Evolutionary conservation across 2,888 invertebrate species (phyloP), one percentile per base, ranked within the genome.

Genomic region (Spilosoma lubricipeda): DNA sequence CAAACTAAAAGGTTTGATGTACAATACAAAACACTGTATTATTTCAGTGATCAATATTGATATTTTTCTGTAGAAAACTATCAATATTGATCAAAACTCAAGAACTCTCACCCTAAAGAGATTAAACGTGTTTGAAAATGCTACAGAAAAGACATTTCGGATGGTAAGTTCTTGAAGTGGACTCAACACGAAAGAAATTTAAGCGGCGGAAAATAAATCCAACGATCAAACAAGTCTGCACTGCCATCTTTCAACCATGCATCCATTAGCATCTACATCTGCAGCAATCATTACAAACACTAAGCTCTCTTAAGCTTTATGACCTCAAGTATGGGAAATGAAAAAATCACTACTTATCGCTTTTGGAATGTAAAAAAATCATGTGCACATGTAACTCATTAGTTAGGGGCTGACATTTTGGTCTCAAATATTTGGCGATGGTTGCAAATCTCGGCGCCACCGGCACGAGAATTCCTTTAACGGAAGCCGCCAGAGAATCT

Each of bases 341-440:
- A 85, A 86, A 84, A 82, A 84, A 85, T 82, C 78, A 80, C 86
- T 85, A 86, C 85, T 89, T 88, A 89, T 88, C 88, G 79, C 78
- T 80, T 82, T 83, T 79, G 70, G 78, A 77, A 75, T 78, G 77
- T 69, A 84, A 84, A 83, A 89, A 92, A 56, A 59, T 91, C 90
- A 88, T 70, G 71, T 85, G 90, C 95, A 95, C 91, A 93, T 95
- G 95, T 93, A 91, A 91, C 89, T 95, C 94, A 95, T 95, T 95
- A 95, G 95, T 92, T 88, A 85, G 65, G 87, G 82, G 87, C 82
- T 87, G 92, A 90, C 89, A 86, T 90, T 84, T 86, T 84, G 85
- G 85, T 85, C 87, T 90, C 90, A 93, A 94, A 94, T 93, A 94
- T 95, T 95, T 94, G 92, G 91, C 93, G 91, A 91, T 89, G 87